Percentiles rank a stretch among this genome's conserved stretches.
Conservation (phyloP, 2,113 vertebrate genomes). For the Esox niger region DNA sequence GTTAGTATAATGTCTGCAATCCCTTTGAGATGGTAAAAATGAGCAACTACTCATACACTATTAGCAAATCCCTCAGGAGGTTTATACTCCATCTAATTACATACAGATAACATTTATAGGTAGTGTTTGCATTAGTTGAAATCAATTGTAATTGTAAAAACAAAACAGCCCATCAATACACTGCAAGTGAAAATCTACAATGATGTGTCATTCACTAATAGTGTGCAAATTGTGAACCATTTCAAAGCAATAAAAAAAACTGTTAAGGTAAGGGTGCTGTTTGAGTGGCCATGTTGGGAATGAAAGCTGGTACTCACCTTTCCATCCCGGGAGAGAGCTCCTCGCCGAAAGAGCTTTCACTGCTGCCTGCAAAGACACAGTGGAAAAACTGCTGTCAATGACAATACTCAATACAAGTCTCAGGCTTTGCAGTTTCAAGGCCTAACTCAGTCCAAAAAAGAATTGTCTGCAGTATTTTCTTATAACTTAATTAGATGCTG, state of each 20-base stretch:
- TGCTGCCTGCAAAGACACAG: slow-evolving; percentile 80
- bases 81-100: too few relatives aligned
- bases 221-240: background rate
- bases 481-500: too few relatives aligned
- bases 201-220: background rate
- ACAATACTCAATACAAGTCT: too few relatives aligned
- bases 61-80: background rate
- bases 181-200: background rate
- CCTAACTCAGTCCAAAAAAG: too few relatives aligned
- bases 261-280: background rate
- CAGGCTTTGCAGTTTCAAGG: too few relatives aligned
- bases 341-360: slow-evolving; percentile 94
- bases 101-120: too few relatives aligned
- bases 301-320: slow-evolving; percentile 75
- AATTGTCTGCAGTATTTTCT: too few relatives aligned
- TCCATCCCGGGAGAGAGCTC: slow-evolving; percentile 87
- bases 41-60: background rate
- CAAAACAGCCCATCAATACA: background rate
- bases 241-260: background rate
- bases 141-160: too few relatives aligned
- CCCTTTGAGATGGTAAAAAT: slow-evolving; percentile 1
- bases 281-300: background rate
- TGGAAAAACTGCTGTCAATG: background rate
- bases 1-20: slow-evolving; percentile 3
- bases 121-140: too few relatives aligned